Conservation (phyloP, 2,113 vertebrate species). For the Toxotes chatareus region DNA sequence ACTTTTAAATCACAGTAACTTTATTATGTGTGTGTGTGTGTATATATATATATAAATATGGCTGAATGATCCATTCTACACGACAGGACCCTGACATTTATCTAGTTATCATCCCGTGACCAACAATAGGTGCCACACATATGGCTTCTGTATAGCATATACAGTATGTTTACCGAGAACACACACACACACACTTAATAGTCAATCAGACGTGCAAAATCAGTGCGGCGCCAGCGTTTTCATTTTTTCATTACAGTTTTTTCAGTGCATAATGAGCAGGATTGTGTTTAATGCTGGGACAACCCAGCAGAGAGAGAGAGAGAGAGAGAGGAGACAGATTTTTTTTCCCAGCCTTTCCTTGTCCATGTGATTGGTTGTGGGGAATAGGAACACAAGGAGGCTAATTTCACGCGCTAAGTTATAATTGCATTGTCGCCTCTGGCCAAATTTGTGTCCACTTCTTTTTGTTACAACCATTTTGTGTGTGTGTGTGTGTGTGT, state of each 20-base stretch:
- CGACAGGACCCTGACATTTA: constrained; percentile 7
- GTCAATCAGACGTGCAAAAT: constrained; percentile 78
- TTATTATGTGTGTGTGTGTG: no score
- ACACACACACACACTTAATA: constrained; percentile 50
- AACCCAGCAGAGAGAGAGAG: constrained; percentile 35
- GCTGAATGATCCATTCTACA: not conserved
- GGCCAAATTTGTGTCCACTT: constrained; percentile 74
- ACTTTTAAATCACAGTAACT: not conserved
- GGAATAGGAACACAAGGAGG: constrained; percentile 74
- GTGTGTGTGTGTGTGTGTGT: not conserved
- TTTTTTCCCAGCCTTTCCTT: constrained; percentile 60
- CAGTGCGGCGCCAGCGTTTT: constrained; percentile 76
- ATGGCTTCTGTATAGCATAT: constrained; percentile 7
- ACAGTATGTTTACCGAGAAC: constrained; percentile 35
- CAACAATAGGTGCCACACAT: constrained; percentile 23
- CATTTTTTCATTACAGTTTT: constrained; percentile 68
- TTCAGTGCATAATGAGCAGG: constrained; percentile 75
- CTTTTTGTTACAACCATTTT: constrained; percentile 30
- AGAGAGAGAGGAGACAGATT: constrained; percentile 41
- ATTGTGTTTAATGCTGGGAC: constrained; percentile 73
- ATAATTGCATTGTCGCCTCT: constrained; percentile 80
- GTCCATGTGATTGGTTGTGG: constrained; percentile 80
- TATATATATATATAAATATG: not conserved
- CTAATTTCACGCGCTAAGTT: constrained; percentile 79
- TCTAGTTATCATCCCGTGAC: not conserved